These are phyloP conservation scores for Chanos chanos DNA, from an alignment of 2,797 vertebrate genomes.

Conservation along the genomic window DNA sequence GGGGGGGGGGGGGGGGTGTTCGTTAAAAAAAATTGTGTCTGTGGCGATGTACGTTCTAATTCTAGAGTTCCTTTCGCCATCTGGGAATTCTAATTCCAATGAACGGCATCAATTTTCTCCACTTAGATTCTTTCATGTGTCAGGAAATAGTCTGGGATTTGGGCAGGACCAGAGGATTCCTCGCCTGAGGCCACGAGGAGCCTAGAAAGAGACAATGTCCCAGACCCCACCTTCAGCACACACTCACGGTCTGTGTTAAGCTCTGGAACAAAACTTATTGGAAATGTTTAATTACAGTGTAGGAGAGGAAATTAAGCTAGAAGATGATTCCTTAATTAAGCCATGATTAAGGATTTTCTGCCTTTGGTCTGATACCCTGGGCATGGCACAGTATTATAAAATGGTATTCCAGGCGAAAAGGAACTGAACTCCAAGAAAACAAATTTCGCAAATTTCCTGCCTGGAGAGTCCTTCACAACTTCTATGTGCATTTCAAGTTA, in stretches of 20 bases:
- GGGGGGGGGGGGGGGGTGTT: too few species aligned
- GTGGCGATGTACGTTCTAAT: background rate
- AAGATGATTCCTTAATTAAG: conserved; percentile 50
- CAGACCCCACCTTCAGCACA: conserved; percentile 41
- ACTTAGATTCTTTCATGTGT: conserved; percentile 31
- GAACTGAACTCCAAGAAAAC: conserved; percentile 24
- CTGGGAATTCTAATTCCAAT: conserved; percentile 12
- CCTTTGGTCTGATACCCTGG: conserved; percentile 30
- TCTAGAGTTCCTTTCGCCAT: conserved; percentile 11
- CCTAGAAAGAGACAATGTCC: conserved; percentile 27
- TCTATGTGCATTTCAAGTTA: too few species aligned
- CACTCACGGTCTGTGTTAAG: conserved; percentile 36
- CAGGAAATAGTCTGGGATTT: conserved; percentile 33
- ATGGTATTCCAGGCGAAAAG: conserved; percentile 16
- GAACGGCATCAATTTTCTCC: conserved; percentile 22
- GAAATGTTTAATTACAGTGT: conserved; percentile 51
- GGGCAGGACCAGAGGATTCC: background rate
- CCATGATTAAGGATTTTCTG: conserved; percentile 46
- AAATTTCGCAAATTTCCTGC: too few species aligned
- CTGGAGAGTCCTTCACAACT: too few species aligned
- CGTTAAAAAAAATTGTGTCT: too few species aligned
- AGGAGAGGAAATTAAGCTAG: conserved; percentile 43
- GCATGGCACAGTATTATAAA: conserved; percentile 20
- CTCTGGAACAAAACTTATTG: conserved; percentile 48
- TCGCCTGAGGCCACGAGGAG: background rate